Conservation (phyloP, 1,140 invertebrate genomes). For the Drosophila fuyamai region DNA sequence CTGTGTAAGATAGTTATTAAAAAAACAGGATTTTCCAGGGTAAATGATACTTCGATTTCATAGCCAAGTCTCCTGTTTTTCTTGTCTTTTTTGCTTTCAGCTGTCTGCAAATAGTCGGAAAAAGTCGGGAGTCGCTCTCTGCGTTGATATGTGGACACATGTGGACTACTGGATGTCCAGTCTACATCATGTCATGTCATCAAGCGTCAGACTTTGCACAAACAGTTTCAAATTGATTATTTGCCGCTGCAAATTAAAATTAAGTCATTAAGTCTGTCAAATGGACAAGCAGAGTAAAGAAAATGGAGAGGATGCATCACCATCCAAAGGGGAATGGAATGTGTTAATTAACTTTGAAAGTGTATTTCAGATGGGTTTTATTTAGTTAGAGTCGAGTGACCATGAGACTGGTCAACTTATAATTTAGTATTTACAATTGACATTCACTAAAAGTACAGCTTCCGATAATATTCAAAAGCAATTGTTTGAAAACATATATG, state of each 20-base stretch:
- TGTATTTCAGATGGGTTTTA: background rate
- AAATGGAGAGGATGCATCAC: conserved; percentile 12
- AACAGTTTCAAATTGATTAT: conserved; percentile 83
- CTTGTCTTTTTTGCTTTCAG: conserved; percentile 25
- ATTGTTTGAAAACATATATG: background rate
- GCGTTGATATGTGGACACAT: conserved; percentile 66
- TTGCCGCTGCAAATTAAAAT: conserved; percentile 77
- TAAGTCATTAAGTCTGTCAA: conserved; percentile 73
- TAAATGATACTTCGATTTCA: background rate
- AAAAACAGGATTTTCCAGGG: background rate
- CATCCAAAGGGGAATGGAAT: conserved; percentile 9
- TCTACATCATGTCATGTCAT: conserved; percentile 66
- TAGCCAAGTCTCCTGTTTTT: background rate
- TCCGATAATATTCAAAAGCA: background rate
- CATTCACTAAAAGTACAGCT: conserved; percentile 5
- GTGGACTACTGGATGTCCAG: conserved; percentile 42
- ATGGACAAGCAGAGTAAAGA: conserved; percentile 44
- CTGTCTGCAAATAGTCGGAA: conserved; percentile 54
- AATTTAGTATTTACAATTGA: background rate
- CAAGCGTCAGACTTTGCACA: conserved; percentile 77
- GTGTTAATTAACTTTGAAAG: conserved; percentile 57
- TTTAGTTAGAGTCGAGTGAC: background rate
- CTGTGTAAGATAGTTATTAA: no score
- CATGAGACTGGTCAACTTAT: background rate
- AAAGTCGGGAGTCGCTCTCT: conserved; percentile 36